A percentile compares a stretch with the other conserved stretches of the same genome.
phyloP scores from a whole-genome alignment of 2,797 vertebrate genomes.

The Arnoldichthys spilopterus region DNA sequence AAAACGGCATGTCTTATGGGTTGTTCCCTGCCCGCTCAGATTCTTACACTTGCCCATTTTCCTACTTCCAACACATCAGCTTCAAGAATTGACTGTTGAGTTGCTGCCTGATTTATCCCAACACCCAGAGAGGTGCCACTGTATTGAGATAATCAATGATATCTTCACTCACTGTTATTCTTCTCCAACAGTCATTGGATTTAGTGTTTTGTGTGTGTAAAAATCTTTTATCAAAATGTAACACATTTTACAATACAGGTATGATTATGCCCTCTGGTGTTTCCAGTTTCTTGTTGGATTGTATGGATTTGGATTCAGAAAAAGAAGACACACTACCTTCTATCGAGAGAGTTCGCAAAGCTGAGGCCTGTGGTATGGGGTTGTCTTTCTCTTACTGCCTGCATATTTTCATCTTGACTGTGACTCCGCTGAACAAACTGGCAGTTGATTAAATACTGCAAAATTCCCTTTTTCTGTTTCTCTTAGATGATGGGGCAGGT shows the following conservation, averaged over 20 bases:
- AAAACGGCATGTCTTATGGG: no score
- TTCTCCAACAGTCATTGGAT: no score
- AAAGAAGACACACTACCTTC: conserved; percentile 70
- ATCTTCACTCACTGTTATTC: no score
- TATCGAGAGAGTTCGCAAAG: conserved; percentile 84
- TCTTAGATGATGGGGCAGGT: conserved; percentile 44
- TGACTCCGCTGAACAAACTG: no score
- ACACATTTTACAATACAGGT: conserved; percentile 59
- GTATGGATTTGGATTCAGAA: conserved; percentile 63
- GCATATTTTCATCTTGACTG: neutral
- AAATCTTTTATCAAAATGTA: neutral
- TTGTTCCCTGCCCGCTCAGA: no score
- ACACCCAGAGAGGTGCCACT: no score
- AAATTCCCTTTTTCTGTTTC: neutral
- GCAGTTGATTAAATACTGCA: no score
- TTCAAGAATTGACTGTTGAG: no score
- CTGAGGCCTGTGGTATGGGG: conserved; percentile 69
- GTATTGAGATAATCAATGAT: no score
- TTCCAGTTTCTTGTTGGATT: conserved; percentile 71
- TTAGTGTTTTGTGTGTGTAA: neutral
- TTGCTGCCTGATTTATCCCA: no score
- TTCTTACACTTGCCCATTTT: no score
- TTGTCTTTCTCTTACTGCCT: neutral
- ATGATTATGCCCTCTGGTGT: conserved; percentile 71
- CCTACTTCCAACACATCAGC: no score